Evolutionary conservation across 2,888 invertebrate genomes (phyloP).

Genomic region (Trachelus tabidus): DNA sequence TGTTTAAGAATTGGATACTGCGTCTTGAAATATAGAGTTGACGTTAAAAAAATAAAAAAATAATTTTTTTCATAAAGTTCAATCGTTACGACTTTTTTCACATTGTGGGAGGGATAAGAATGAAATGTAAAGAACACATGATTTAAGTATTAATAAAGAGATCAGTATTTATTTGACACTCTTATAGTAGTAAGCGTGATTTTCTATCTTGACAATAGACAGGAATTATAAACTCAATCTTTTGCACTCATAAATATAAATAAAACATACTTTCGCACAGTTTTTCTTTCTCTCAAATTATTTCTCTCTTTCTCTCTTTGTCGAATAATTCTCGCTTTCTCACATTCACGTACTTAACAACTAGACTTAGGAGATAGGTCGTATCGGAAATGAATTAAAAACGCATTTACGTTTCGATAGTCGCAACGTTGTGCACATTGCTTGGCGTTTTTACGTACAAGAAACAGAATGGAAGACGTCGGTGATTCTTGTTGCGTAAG

Average conservation of each 20-base stretch:
- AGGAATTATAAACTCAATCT: slow-evolving; percentile 55
- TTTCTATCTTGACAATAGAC: slow-evolving; percentile 60
- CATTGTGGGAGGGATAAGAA: slow-evolving; percentile 16
- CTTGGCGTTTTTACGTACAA: slow-evolving; percentile 26
- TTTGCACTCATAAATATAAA: slow-evolving; percentile 53
- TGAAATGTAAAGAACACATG: slow-evolving; percentile 25
- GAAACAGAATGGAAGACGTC: slow-evolving; percentile 65
- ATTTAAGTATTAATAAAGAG: slow-evolving; percentile 55
- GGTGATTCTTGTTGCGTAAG: slow-evolving; percentile 66
- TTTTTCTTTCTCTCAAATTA: slow-evolving; percentile 15
- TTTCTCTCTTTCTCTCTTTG: slow-evolving; percentile 34
- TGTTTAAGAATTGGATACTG: background rate
- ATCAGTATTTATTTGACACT: slow-evolving; percentile 66
- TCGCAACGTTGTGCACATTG: slow-evolving; percentile 31
- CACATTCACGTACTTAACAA: slow-evolving; percentile 8
- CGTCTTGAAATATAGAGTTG: background rate
- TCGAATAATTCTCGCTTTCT: slow-evolving; percentile 2
- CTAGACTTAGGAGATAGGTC: slow-evolving; percentile 15
- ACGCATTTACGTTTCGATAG: slow-evolving; percentile 26
- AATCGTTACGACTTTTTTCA: background rate
- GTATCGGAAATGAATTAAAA: slow-evolving; percentile 14
- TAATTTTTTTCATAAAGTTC: background rate
- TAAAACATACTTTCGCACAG: slow-evolving; percentile 40
- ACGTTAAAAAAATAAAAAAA: slow-evolving; percentile 1
- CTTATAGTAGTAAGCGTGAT: slow-evolving; percentile 63